Evolutionary conservation across 2,797 vertebrate genomes (phyloP).

Genomic region (Taenioides sp.): DNA sequence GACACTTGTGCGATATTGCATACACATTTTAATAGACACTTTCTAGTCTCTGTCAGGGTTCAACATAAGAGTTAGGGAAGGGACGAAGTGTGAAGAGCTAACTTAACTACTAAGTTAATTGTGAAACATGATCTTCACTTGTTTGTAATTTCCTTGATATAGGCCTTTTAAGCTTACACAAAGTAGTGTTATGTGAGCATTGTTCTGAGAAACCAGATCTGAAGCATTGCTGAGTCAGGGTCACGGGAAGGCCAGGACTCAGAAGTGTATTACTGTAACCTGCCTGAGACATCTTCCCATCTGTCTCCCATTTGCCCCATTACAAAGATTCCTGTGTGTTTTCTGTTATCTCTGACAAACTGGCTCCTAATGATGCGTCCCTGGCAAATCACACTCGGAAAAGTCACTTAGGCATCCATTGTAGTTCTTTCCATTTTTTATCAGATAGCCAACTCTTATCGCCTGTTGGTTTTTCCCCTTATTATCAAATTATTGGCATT

Average conservation of each 20-base stretch:
- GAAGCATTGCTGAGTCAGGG: constrained; percentile 32
- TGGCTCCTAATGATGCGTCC: constrained; percentile 64
- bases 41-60: background rate
- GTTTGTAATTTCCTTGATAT: background rate
- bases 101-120: background rate
- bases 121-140: background rate
- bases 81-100: background rate
- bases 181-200: constrained; percentile 18
- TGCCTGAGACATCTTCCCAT: constrained; percentile 46
- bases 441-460: constrained; percentile 51
- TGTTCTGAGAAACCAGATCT: constrained; percentile 23
- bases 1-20: too few species aligned
- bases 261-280: constrained; percentile 44
- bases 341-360: constrained; percentile 65
- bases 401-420: constrained; percentile 58
- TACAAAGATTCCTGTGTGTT: constrained; percentile 54
- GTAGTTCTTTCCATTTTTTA: constrained; percentile 66
- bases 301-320: constrained; percentile 63
- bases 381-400: constrained; percentile 60
- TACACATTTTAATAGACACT: background rate
- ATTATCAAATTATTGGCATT: constrained; percentile 62
- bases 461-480: constrained; percentile 64
- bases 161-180: constrained; percentile 20
- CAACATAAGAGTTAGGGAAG: background rate
- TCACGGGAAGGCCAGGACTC: constrained; percentile 47